Evolutionary conservation across 1,140 invertebrate genomes (phyloP).

Genomic region (Neelides sp.): DNA sequence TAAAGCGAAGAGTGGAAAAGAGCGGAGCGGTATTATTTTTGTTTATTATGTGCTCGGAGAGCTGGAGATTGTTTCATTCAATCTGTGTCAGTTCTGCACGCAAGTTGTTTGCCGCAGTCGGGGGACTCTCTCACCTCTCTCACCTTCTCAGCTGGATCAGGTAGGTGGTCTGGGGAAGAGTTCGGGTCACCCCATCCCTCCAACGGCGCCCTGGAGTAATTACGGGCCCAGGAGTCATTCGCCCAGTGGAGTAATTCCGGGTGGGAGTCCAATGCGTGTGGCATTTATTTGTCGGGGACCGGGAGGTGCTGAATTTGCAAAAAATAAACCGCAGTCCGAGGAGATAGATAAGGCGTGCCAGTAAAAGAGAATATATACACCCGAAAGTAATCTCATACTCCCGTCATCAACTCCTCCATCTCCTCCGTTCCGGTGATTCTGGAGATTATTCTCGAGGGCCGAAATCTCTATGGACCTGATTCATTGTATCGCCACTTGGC

Average conservation of each 20-base stretch:
- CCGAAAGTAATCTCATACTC: conserved; percentile 18
- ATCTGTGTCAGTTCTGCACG: conserved; percentile 4
- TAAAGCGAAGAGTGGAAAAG: conserved; percentile 25
- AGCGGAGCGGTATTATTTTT: conserved; percentile 27
- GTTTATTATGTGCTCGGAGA: conserved; percentile 20
- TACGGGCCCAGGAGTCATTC: too few relatives aligned
- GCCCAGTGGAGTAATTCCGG: conserved; percentile 19
- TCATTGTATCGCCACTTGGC: conserved; percentile 21
- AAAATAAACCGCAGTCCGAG: conserved; percentile 25
- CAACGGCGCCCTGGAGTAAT: too few relatives aligned
- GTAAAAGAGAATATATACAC: conserved; percentile 11
- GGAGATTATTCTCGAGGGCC: conserved; percentile 26
- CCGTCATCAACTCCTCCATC: conserved; percentile 26
- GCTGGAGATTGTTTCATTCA: conserved; percentile 18
- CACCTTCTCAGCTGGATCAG: too few relatives aligned
- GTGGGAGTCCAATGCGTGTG: conserved; percentile 20
- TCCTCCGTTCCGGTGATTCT: conserved; percentile 19
- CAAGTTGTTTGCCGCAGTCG: not conserved
- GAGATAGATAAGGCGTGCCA: conserved; percentile 24
- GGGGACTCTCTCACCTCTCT: too few relatives aligned
- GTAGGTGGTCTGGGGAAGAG: too few relatives aligned
- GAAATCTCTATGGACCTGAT: conserved; percentile 7
- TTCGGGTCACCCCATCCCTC: too few relatives aligned
- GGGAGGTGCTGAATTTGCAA: conserved; percentile 30
- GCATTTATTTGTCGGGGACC: conserved; percentile 26